Percentiles rank a stretch among this genome's conserved stretches.
These are phyloP conservation scores for Botia almorhae DNA, from an alignment of 2,797 vertebrate genomes.

Conservation along the genomic window DNA sequence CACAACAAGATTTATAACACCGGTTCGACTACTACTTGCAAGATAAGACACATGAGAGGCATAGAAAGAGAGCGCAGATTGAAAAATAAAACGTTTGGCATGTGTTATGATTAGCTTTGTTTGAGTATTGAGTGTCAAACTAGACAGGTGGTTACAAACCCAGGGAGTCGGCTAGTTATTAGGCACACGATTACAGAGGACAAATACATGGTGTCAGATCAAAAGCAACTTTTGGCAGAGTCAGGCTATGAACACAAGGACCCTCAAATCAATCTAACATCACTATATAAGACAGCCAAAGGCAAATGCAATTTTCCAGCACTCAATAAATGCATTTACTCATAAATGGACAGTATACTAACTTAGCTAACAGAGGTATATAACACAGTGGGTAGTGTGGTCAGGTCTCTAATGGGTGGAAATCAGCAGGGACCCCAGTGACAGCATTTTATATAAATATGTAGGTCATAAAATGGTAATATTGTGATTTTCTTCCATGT, in stretches of 20 bases:
- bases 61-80: conserved; percentile 24
- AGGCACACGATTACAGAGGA: conserved; percentile 48
- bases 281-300: conserved; percentile 11
- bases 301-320: neutral
- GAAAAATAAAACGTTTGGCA: conserved; percentile 32
- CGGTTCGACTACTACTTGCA: neutral
- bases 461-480: neutral
- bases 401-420: neutral
- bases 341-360: neutral
- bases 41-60: conserved; percentile 12
- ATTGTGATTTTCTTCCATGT: neutral
- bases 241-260: conserved; percentile 6
- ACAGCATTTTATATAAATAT: neutral
- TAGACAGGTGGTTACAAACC: conserved; percentile 48
- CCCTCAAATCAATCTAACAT: conserved; percentile 29
- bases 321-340: neutral
- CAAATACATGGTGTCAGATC: conserved; percentile 36
- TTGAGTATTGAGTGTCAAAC: conserved; percentile 41
- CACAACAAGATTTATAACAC: conserved; percentile 5
- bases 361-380: neutral
- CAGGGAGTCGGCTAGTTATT: conserved; percentile 45
- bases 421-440: neutral
- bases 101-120: conserved; percentile 37
- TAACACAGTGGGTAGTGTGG: neutral
- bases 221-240: conserved; percentile 46